A percentile compares a stretch with the other conserved stretches of the same genome.
phyloP scores from a whole-genome alignment of 1,140 invertebrate species.

The Pseudoatta argentina region DNA sequence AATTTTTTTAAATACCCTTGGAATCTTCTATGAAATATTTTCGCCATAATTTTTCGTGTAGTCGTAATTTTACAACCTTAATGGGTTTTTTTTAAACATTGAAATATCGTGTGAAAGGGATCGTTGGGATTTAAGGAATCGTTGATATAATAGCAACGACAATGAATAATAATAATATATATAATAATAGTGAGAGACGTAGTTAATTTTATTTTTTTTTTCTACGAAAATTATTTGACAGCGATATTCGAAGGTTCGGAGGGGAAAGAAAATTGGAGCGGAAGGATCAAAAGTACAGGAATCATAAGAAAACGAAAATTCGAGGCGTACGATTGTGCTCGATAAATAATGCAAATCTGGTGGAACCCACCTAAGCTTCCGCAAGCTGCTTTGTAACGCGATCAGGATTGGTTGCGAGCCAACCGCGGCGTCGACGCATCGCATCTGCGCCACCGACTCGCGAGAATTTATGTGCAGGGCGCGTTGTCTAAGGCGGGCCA shows the following conservation, averaged over 20 bases:
- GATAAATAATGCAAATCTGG: slow-evolving; percentile 66
- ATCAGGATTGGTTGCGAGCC: slow-evolving; percentile 70
- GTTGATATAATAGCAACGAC: too few relatives aligned
- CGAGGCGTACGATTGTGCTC: slow-evolving; percentile 17
- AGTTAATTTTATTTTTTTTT: background rate
- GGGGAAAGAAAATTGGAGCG: slow-evolving; percentile 1
- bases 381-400: slow-evolving; percentile 71
- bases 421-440: slow-evolving; percentile 64
- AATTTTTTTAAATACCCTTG: background rate
- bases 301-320: slow-evolving; percentile 28
- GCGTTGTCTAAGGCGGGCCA: slow-evolving; percentile 61
- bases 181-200: background rate
- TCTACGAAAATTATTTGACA: background rate
- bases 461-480: slow-evolving; percentile 65
- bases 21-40: background rate
- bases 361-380: slow-evolving; percentile 26
- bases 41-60: background rate
- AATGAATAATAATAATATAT: slow-evolving; percentile 10
- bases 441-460: slow-evolving; percentile 66
- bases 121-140: background rate
- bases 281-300: background rate
- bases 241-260: background rate
- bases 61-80: background rate
- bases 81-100: background rate
- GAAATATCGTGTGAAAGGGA: background rate